Conservation (phyloP, 2,797 vertebrate genomes). For the Cuculus canorus region DNA sequence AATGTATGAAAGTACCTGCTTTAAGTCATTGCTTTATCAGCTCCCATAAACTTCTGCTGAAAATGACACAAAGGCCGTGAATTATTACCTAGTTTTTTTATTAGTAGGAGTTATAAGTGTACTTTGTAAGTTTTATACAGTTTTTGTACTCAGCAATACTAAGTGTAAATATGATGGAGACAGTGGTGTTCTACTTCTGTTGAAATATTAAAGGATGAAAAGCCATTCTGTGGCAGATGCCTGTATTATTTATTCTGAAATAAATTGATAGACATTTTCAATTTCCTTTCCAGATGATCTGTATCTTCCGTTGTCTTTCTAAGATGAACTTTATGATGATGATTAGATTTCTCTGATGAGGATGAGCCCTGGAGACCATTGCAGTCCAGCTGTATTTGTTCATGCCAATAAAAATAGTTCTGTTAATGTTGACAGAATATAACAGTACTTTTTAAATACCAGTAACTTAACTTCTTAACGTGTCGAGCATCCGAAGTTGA, state of each 20-base stretch:
- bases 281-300: not conserved
- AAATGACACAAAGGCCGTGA: not conserved
- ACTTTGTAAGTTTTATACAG: not conserved
- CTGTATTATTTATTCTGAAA: conserved; percentile 13
- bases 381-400: not conserved
- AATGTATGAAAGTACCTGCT: not conserved
- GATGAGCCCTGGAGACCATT: not conserved
- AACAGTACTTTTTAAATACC: not conserved
- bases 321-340: not conserved
- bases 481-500: not conserved
- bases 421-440: not conserved
- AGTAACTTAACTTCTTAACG: not conserved
- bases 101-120: not conserved
- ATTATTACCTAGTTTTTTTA: not conserved
- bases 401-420: not conserved
- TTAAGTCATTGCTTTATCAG: not conserved
- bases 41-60: not conserved
- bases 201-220: not conserved
- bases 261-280: not conserved
- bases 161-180: not conserved
- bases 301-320: not conserved
- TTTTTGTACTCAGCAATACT: not conserved
- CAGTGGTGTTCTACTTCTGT: not conserved
- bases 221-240: not conserved
- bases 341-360: not conserved